Evolutionary conservation across 2,888 invertebrate species (phyloP).

Genomic region (Apamea monoglypha): DNA sequence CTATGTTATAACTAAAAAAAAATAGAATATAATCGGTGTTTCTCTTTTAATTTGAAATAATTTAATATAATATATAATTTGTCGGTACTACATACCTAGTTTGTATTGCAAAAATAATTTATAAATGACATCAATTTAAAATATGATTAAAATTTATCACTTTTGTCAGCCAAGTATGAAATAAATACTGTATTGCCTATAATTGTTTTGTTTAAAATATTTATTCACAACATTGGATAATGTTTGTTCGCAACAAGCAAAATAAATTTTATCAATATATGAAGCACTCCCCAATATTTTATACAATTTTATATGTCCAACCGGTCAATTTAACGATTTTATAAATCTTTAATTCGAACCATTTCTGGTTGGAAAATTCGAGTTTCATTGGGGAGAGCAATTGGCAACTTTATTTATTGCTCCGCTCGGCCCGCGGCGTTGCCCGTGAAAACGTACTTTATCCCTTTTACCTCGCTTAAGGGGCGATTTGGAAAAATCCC

Average conservation of each 20-base stretch:
- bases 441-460: conserved; percentile 67
- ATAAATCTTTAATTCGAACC: conserved; percentile 56
- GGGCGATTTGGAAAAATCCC: conserved; percentile 66
- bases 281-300: conserved; percentile 21
- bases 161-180: neutral
- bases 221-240: conserved; percentile 8
- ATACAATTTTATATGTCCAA: conserved; percentile 39
- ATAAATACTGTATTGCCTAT: conserved; percentile 17
- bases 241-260: neutral
- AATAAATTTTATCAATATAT: conserved; percentile 16
- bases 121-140: neutral
- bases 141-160: conserved; percentile 1
- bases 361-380: conserved; percentile 61
- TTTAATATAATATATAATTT: neutral
- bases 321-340: conserved; percentile 55
- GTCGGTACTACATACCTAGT: no score
- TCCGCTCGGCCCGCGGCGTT: conserved; percentile 63
- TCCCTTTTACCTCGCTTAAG: conserved; percentile 65
- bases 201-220: conserved; percentile 17
- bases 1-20: neutral
- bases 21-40: neutral
- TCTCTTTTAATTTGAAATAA: neutral
- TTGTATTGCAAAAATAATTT: neutral
- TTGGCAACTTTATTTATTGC: conserved; percentile 69
- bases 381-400: conserved; percentile 63